A percentile compares a stretch with the other conserved stretches of the same genome.
phyloP scores from a whole-genome alignment of 1,140 invertebrate genomes.

The Trachymyrmex septentrionalis region DNA sequence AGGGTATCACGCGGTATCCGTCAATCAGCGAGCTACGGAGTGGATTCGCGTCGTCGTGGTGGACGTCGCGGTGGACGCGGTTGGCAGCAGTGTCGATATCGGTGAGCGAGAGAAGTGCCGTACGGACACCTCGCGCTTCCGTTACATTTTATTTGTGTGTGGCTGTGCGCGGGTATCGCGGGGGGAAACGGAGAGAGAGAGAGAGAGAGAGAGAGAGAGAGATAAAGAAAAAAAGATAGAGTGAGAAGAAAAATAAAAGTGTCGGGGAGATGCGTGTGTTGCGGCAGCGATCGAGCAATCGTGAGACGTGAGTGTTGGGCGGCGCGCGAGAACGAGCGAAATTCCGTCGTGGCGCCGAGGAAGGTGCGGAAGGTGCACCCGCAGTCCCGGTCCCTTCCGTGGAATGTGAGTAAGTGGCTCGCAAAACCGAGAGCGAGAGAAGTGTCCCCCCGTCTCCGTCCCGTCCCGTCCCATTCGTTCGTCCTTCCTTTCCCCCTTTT shows the following conservation, averaged over 20 bases:
- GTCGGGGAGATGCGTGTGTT: conserved; percentile 37
- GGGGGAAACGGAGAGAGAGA: conserved; percentile 11
- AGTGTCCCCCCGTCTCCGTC: not conserved
- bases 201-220: not conserved
- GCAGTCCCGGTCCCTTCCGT: conserved; percentile 17
- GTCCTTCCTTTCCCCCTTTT: not conserved
- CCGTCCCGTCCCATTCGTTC: not conserved
- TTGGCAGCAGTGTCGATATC: conserved; percentile 70
- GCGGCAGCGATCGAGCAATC: conserved; percentile 14
- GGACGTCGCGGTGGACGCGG: not conserved
- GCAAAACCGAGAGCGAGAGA: conserved; percentile 10
- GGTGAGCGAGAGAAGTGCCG: conserved; percentile 54
- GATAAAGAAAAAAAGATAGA: not conserved
- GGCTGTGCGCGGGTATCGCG: conserved; percentile 1
- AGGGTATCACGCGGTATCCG: too few species aligned
- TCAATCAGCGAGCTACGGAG: not conserved
- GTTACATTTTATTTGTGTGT: conserved; percentile 71
- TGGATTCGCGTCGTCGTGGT: not conserved
- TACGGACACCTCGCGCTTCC: conserved; percentile 67
- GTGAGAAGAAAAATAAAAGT: conserved; percentile 29
- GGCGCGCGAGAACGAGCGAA: conserved; percentile 53
- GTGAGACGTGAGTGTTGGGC: conserved; percentile 4
- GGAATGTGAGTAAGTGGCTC: conserved; percentile 73
- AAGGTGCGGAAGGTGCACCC: conserved; percentile 21
- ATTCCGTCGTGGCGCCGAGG: conserved; percentile 54